These are phyloP conservation scores for Lucinisca nassula DNA, from an alignment of 2,888 invertebrate species.

Conservation along the genomic window DNA sequence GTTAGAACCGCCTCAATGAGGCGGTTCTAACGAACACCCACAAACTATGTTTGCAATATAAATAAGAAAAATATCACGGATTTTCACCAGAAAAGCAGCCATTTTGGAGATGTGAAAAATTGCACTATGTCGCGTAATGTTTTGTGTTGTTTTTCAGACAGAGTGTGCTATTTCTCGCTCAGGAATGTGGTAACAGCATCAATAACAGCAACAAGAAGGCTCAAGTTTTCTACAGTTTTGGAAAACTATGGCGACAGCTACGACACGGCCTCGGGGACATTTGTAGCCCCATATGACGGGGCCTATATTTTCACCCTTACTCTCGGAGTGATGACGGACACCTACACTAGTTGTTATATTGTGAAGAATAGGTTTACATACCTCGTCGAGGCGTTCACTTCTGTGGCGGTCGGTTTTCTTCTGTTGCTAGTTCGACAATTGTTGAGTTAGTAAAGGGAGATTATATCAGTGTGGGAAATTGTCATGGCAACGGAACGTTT, in stretches of 20 bases:
- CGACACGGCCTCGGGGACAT: constrained; percentile 13
- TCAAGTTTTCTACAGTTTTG: constrained; percentile 23
- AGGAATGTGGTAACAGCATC: neutral
- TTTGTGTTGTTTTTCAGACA: constrained; percentile 28
- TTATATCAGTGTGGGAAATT: constrained; percentile 5
- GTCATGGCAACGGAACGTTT: constrained; percentile 36
- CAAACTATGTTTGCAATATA: too few relatives aligned
- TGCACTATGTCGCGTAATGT: too few relatives aligned
- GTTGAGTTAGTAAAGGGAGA: constrained; percentile 21
- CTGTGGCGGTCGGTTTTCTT: constrained; percentile 21
- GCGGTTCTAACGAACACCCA: too few relatives aligned
- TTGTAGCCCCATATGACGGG: constrained; percentile 32
- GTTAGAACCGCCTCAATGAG: too few relatives aligned
- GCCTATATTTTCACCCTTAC: constrained; percentile 45
- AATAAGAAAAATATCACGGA: too few relatives aligned
- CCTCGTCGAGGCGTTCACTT: constrained; percentile 37
- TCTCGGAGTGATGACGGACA: constrained; percentile 16
- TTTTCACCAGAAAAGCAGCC: too few relatives aligned
- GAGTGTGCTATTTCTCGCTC: constrained; percentile 11
- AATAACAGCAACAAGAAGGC: neutral
- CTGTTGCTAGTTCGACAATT: constrained; percentile 34
- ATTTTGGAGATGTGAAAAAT: too few relatives aligned
- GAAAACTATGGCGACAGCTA: constrained; percentile 29
- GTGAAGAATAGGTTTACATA: constrained; percentile 25
- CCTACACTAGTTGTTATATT: constrained; percentile 45